Evolutionary conservation across 1,140 invertebrate genomes (phyloP).

Genomic region (Drosophila triauraria): DNA sequence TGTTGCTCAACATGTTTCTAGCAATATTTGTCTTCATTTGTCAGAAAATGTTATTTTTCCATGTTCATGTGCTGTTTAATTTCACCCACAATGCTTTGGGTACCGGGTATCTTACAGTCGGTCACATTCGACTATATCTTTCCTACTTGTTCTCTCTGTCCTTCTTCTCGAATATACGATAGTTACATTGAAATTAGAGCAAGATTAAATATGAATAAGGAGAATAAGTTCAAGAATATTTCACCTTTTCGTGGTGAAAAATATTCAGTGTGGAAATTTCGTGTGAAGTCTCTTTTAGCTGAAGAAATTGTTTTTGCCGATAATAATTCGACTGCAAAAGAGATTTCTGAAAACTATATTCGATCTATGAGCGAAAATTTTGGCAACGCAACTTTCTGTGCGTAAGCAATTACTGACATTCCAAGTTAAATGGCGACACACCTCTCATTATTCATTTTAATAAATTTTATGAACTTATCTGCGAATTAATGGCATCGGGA

Average conservation of each 20-base stretch:
- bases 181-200: not conserved
- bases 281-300: too few species aligned
- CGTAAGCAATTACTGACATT: conserved; percentile 78
- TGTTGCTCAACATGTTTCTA: too few species aligned
- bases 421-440: conserved; percentile 78
- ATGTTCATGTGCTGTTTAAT: too few species aligned
- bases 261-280: too few species aligned
- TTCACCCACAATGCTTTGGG: too few species aligned
- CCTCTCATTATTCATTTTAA: conserved; percentile 78
- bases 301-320: conserved; percentile 52
- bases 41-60: too few species aligned
- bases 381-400: conserved; percentile 77
- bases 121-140: not conserved
- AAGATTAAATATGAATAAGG: conserved; percentile 3
- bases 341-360: conserved; percentile 80
- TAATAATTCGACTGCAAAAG: conserved; percentile 57
- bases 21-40: too few species aligned
- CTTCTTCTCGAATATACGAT: not conserved
- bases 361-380: conserved; percentile 82
- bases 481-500: conserved; percentile 62
- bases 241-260: not conserved
- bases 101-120: too few species aligned
- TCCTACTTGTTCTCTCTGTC: not conserved
- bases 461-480: conserved; percentile 83
- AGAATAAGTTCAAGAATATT: conserved; percentile 10